Evolutionary conservation across 2,113 vertebrate species (phyloP).

Genomic region (Galbula dea): DNA sequence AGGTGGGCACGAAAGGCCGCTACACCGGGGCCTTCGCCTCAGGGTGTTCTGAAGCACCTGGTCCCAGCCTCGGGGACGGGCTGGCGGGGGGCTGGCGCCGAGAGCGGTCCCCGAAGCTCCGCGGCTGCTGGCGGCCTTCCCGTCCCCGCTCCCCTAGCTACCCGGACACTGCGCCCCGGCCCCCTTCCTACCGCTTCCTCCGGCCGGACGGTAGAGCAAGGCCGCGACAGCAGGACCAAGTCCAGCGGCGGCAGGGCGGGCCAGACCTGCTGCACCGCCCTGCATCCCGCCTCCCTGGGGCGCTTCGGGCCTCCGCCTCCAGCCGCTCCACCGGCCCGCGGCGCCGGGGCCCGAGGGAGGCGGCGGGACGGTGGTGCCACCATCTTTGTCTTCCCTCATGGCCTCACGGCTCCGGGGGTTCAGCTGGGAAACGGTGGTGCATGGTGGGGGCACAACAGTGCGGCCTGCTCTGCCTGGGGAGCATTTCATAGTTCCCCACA

Average conservation of each 20-base stretch:
- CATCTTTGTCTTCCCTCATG: not conserved
- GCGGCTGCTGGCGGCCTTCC: not conserved
- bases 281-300: not conserved
- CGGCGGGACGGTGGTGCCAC: accelerated
- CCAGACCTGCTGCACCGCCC: not conserved
- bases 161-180: not conserved
- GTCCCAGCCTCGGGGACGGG: not conserved
- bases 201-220: not conserved
- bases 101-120: not conserved
- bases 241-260: not conserved
- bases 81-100: not conserved
- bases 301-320: not conserved
- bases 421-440: too few relatives aligned
- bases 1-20: not conserved
- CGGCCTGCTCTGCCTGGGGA: not conserved
- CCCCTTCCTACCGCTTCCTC: not conserved
- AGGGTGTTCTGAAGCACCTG: not conserved
- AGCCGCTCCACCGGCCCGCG: too few relatives aligned
- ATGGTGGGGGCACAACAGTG: too few relatives aligned
- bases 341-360: not conserved
- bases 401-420: not conserved
- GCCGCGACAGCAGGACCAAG: not conserved
- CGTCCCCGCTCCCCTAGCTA: not conserved
- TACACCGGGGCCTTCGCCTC: not conserved
- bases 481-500: accelerated